phyloP scores from a whole-genome alignment of 2,888 invertebrate genomes.

The Hyppa rectilinea region DNA sequence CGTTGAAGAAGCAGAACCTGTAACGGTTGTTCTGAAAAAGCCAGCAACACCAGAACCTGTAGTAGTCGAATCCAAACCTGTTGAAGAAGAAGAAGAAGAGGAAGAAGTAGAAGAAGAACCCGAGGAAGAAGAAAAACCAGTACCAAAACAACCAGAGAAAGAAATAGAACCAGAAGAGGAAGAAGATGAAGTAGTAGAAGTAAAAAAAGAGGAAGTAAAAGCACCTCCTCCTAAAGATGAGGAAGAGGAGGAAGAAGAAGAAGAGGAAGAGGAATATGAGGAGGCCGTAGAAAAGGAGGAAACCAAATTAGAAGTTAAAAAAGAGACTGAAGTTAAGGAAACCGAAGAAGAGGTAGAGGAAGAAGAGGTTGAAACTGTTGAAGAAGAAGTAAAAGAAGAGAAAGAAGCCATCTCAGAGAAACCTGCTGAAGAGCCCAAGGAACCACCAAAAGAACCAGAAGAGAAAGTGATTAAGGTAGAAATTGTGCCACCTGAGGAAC shows the following conservation, averaged over 20 bases:
- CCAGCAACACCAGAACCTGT: slow-evolving; percentile 52
- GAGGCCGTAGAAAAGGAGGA: slow-evolving; percentile 46
- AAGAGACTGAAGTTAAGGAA: slow-evolving; percentile 39
- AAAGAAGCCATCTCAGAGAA: slow-evolving; percentile 51
- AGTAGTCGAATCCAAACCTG: slow-evolving; percentile 43
- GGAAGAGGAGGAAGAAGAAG: slow-evolving; percentile 51
- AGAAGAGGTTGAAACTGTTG: slow-evolving; percentile 37
- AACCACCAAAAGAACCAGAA: slow-evolving; percentile 54
- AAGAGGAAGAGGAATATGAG: slow-evolving; percentile 66
- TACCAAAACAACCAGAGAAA: slow-evolving; percentile 28
- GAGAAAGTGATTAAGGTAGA: slow-evolving; percentile 57
- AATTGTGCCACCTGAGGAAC: slow-evolving; percentile 43
- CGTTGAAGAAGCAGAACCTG: slow-evolving; percentile 68
- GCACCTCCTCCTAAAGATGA: slow-evolving; percentile 26
- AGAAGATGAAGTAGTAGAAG: slow-evolving; percentile 44
- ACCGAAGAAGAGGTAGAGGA: slow-evolving; percentile 34
- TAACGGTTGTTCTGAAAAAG: slow-evolving; percentile 69
- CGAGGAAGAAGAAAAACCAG: slow-evolving; percentile 33
- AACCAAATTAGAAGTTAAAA: slow-evolving; percentile 29
- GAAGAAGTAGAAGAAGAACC: slow-evolving; percentile 39
- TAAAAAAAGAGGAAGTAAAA: slow-evolving; percentile 40
- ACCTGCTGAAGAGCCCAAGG: slow-evolving; percentile 52
- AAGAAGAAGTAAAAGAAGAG: slow-evolving; percentile 63
- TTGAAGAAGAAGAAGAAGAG: slow-evolving; percentile 49
- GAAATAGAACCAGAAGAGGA: slow-evolving; percentile 43